Evolutionary conservation across 2,113 vertebrate genomes (phyloP).

Genomic region (Calyptomena viridis): DNA sequence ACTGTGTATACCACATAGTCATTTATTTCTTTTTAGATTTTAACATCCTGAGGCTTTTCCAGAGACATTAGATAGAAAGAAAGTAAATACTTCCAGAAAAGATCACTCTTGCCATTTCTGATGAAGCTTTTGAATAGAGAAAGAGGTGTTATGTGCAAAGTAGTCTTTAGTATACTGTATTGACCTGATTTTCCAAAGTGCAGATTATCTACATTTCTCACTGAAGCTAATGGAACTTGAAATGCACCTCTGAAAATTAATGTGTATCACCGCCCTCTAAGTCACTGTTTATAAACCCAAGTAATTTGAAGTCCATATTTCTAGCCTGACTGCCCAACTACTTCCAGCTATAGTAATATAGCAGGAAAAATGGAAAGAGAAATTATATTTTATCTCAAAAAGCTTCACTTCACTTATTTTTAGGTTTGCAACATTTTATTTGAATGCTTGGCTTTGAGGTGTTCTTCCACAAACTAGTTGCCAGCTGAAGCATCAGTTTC

Average conservation of each 20-base stretch:
- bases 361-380: background rate
- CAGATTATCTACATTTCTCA: background rate
- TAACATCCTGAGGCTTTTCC: background rate
- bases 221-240: conserved; percentile 20
- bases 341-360: background rate
- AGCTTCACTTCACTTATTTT: background rate
- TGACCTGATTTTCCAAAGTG: conserved; percentile 14
- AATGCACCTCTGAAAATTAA: conserved; percentile 36
- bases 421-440: background rate
- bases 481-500: background rate
- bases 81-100: conserved; percentile 17
- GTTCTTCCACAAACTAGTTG: background rate
- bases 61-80: background rate
- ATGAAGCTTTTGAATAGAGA: background rate
- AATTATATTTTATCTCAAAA: background rate
- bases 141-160: background rate
- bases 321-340: background rate
- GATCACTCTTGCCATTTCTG: background rate
- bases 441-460: background rate
- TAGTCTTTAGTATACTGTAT: background rate
- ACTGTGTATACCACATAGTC: background rate
- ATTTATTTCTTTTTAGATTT: background rate
- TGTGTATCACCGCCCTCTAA: background rate
- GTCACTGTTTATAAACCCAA: conserved; percentile 15
- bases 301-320: background rate